These are phyloP conservation scores for Trichogramma dendrolimi DNA, from an alignment of 2,888 invertebrate genomes.

Conservation along the genomic window DNA sequence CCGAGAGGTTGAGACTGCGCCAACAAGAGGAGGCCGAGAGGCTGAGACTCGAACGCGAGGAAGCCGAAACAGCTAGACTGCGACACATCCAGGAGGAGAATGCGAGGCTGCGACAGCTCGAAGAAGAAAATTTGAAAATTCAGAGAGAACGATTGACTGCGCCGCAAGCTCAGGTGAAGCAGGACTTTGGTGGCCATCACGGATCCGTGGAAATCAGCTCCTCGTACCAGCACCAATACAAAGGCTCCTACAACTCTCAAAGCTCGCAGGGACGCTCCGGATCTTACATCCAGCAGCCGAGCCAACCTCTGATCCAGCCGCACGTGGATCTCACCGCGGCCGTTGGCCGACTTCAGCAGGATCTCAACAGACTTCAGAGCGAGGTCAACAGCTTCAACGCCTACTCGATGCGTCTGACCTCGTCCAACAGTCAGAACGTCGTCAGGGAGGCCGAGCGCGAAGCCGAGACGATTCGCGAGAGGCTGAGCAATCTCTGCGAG, in stretches of 20 bases:
- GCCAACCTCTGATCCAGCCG: background rate
- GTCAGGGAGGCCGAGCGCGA: constrained; percentile 8
- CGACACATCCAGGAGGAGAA: no score
- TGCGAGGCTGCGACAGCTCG: no score
- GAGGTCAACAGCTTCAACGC: constrained; percentile 20
- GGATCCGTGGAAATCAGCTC: background rate
- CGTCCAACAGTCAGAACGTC: constrained; percentile 11
- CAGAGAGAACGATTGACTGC: background rate
- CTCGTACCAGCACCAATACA: background rate
- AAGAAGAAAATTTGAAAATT: no score
- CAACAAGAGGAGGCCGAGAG: no score
- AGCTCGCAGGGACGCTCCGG: background rate
- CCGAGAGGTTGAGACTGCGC: background rate
- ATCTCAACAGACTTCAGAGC: constrained; percentile 27
- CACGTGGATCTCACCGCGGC: constrained; percentile 19
- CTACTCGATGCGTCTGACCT: constrained; percentile 19
- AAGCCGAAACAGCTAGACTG: no score
- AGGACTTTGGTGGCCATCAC: background rate
- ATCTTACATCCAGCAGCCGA: background rate
- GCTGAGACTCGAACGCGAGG: no score
- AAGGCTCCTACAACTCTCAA: background rate
- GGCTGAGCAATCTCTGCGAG: constrained; percentile 17
- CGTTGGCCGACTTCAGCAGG: constrained; percentile 22
- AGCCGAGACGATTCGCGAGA: constrained; percentile 10
- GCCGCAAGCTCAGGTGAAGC: background rate